Conservation (phyloP, 2,113 vertebrate species). For the Podocnemis expansa region DNA sequence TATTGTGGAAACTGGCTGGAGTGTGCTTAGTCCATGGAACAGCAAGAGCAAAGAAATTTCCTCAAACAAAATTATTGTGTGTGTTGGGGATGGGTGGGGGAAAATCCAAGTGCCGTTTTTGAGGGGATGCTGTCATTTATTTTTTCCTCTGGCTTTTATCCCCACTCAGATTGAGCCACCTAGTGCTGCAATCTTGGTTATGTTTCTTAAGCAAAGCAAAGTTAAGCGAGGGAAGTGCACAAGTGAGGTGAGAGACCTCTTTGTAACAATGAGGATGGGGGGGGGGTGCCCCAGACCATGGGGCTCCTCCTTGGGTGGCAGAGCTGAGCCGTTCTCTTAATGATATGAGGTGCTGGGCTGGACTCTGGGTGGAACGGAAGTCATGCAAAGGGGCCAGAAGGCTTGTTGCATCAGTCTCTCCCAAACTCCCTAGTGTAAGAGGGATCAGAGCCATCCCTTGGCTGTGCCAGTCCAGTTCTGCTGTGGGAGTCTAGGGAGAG, state of each 20-base stretch:
- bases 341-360: background rate
- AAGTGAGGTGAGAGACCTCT: slow-evolving; percentile 57
- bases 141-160: background rate
- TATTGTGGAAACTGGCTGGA: background rate
- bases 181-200: background rate
- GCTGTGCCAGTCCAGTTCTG: background rate
- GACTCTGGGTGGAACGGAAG: background rate
- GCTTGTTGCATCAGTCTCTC: background rate
- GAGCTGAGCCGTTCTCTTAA: background rate
- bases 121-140: background rate
- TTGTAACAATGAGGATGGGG: slow-evolving; percentile 75
- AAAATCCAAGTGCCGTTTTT: background rate
- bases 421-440: background rate
- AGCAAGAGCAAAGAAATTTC: background rate
- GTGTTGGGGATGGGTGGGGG: background rate
- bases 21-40: fast-evolving
- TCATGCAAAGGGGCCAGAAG: background rate
- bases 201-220: background rate
- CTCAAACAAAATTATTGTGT: background rate
- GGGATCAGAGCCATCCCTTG: background rate
- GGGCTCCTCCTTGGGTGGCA: background rate
- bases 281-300: slow-evolving; percentile 66
- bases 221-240: background rate
- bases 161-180: background rate
- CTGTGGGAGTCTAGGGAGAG: background rate